Evolutionary conservation across 1,140 invertebrate genomes (phyloP), one percentile per base, ranked within the genome.

Genomic region (Holotrichia oblita): DNA sequence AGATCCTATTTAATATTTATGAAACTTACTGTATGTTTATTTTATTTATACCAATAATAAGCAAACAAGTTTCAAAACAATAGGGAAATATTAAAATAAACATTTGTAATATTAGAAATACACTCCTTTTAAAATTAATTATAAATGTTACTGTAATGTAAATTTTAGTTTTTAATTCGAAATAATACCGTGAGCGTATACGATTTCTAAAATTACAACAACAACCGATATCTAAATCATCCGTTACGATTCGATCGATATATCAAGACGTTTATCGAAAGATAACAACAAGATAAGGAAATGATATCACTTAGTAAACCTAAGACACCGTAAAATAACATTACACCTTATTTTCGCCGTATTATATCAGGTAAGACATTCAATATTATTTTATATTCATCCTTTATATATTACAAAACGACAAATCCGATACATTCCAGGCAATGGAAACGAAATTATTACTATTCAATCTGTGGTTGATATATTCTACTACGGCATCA

Each of bases 201-300:
- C n/a, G n/a, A n/a, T n/a, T 8, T 10, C 44, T 14, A 48, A 48
- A 48, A 10, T 48, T 14, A 2, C n/a, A 14, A 48, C 44, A n/a
- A n/a, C n/a, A n/a, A n/a, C n/a, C n/a, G n/a, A 17, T 14, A 48
- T 34, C 27, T 4, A 34, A 1, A 34, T 34, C 27, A 55, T 55
- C 17, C 48, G 17, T 55, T 55, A 55, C 17, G 6, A 55, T 7
- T 55, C 3, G 14, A 69, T 69, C 61, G 61, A 69, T 69, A 34
- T 34, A 69, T 69, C 61, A 69, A 69, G 22, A 69, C 27, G 24
- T 69, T 22, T 69, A 27, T 69, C 12, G 14, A 17, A 17, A 69
- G 61, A 69, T 69, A 69, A 69, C 1, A 69, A 27, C 22, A 14
- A 69, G 61, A 69, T 69, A 69, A 69, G 61, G 0, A 69, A 69